Conservation (phyloP, 2,113 vertebrate genomes). For the Podarcis raffonei region DNA sequence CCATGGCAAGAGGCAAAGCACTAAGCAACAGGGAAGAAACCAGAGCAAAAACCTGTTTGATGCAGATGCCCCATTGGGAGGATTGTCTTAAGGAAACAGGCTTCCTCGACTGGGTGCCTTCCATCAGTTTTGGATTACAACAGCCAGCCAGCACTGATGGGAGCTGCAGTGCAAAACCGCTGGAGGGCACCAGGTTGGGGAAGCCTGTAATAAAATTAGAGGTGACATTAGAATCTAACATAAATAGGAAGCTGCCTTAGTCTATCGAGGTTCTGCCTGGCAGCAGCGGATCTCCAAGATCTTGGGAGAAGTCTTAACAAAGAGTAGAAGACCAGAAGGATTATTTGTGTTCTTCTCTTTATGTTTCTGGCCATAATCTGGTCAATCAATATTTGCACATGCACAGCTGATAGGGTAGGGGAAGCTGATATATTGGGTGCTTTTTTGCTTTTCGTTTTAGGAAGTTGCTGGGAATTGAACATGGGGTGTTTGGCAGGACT, state of each 20-base stretch:
- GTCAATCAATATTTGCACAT: neutral
- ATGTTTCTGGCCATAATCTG: neutral
- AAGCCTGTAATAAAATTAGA: no score
- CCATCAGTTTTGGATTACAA: no score
- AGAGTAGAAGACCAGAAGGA: neutral
- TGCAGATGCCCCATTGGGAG: neutral
- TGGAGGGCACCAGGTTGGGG: no score
- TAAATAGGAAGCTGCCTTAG: neutral
- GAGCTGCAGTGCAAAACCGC: no score
- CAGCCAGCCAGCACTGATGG: no score
- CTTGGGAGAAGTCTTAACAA: neutral
- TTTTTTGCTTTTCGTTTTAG: neutral
- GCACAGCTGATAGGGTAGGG: neutral
- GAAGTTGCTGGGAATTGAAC: neutral
- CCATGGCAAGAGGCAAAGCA: neutral
- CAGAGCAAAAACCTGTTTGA: neutral
- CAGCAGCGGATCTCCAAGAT: neutral
- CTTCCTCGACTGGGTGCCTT: no score
- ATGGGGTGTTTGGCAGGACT: no score
- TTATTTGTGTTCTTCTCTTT: neutral
- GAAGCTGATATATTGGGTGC: neutral
- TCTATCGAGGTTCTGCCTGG: neutral
- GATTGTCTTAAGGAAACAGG: neutral
- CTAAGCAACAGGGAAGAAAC: neutral
- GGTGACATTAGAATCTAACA: neutral